Evolutionary conservation across 2,113 vertebrate genomes (phyloP).

Genomic region (Gadus macrocephalus): DNA sequence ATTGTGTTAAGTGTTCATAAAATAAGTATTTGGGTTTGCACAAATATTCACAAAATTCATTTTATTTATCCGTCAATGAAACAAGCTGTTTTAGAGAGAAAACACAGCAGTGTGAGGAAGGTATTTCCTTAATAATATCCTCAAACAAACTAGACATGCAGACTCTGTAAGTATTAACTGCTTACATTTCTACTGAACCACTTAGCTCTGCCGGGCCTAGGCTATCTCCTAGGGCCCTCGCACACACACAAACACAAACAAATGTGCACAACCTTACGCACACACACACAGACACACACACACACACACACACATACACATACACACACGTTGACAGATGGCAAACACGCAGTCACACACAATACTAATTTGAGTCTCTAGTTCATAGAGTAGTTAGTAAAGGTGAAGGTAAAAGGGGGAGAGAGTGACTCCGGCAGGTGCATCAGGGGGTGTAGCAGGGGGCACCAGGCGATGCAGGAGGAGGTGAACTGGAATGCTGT

Average conservation of each 20-base stretch:
- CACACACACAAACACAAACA: constrained; percentile 15
- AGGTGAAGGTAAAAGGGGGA: not conserved
- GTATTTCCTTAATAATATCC: constrained; percentile 16
- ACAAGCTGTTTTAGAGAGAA: no score
- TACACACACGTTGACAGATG: constrained; percentile 25
- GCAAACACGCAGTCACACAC: not conserved
- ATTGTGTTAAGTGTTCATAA: no score
- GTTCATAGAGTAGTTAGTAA: not conserved
- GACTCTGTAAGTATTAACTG: constrained; percentile 14
- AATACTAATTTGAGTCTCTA: not conserved
- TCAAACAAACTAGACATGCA: constrained; percentile 32
- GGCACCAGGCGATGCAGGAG: constrained; percentile 20
- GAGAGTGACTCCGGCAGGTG: constrained; percentile 19
- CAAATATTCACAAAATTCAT: no score
- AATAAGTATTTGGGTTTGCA: no score
- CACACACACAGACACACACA: not conserved
- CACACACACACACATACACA: not conserved
- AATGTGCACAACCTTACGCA: constrained; percentile 21
- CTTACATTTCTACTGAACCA: constrained; percentile 57
- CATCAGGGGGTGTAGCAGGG: constrained; percentile 27
- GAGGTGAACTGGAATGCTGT: constrained; percentile 33
- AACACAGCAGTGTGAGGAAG: not conserved
- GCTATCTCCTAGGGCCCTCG: constrained; percentile 45
- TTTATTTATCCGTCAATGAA: no score
- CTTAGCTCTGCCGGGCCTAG: constrained; percentile 41